Percentiles rank a stretch among this genome's conserved stretches.
phyloP scores from a whole-genome alignment of 2,888 invertebrate species.

The Aspidiotus rigidus region DNA sequence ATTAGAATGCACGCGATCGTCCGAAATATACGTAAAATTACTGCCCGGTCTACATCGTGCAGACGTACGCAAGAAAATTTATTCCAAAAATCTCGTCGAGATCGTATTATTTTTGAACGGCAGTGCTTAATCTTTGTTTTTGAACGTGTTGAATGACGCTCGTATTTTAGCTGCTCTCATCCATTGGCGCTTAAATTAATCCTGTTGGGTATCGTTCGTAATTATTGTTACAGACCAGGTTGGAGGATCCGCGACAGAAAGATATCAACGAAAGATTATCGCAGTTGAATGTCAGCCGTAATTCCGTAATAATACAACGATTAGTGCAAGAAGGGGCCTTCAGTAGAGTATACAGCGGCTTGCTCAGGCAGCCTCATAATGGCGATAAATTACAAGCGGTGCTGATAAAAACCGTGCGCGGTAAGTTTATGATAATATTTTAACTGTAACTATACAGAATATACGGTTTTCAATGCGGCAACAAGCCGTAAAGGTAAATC shows the following conservation, averaged over 20 bases:
- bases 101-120: too few species aligned
- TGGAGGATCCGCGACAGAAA: constrained; percentile 29
- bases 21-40: too few species aligned
- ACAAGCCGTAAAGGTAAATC: not conserved
- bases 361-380: constrained; percentile 47
- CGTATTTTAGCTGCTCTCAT: too few species aligned
- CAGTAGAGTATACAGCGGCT: constrained; percentile 72
- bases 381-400: constrained; percentile 62
- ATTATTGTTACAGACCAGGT: constrained; percentile 19
- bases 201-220: not conserved
- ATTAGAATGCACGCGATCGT: too few species aligned
- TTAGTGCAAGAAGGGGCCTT: constrained; percentile 73
- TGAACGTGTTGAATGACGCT: too few species aligned
- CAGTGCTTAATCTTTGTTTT: too few species aligned
- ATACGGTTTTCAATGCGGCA: not conserved
- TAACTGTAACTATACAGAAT: not conserved
- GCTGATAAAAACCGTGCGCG: constrained; percentile 75
- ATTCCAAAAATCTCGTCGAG: too few species aligned
- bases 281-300: constrained; percentile 30
- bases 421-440: constrained; percentile 47
- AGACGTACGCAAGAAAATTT: too few species aligned
- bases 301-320: constrained; percentile 29
- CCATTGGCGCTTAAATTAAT: too few species aligned
- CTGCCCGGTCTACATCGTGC: too few species aligned
- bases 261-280: constrained; percentile 35